Evolutionary conservation across 2,797 vertebrate genomes (phyloP), one percentile per base, ranked within the genome.

Genomic region (Neopelma chrysocephalum): DNA sequence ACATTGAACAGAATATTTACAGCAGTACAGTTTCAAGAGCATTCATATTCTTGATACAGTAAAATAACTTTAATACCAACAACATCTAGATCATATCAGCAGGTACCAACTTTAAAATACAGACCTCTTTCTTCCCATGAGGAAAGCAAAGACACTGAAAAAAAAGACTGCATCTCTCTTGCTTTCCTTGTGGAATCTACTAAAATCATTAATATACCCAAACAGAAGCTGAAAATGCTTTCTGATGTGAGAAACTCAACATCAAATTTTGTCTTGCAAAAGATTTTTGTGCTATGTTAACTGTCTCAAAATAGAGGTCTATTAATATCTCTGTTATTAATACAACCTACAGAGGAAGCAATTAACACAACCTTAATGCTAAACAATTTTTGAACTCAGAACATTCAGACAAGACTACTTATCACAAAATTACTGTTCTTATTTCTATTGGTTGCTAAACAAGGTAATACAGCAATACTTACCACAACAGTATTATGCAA

Each of bases 401-500:
- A 90, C 36, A 93, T 94, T 91, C 77, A 73, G 84, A 82, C 72
- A 89, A 89, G 38, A 82, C 47, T 78, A 78, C 91, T 95, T 87
- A 87, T 68, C 71, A 89, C 76, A 94, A 95, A 96, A 93, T 76
- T 94, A 94, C 48, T 80, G 31, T 69, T 95, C 93, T 95, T 88
- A 94, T 93, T 96, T 94, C 82, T 84, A 42, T 36, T 87, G 71
- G 58, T 86, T 96, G 86, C 86, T 95, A 93, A 96, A 95, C 70
- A 92, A 96, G 58, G 50, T 64, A 92, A 90, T 79, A 68, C 80
- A 94, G 71, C 36, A 88, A 92, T 58, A 96, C 42, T 82, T 82
- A 87, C 76, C 78, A 91, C 87, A 93, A 89, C 68, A 51, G 51
- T 89, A 95, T 96, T 97, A 97, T 83, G 91, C 93, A 96, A 96